Base-by-base conservation (phyloP, 2,113 vertebrate genomes). In the Crotalus viridis region DNA sequence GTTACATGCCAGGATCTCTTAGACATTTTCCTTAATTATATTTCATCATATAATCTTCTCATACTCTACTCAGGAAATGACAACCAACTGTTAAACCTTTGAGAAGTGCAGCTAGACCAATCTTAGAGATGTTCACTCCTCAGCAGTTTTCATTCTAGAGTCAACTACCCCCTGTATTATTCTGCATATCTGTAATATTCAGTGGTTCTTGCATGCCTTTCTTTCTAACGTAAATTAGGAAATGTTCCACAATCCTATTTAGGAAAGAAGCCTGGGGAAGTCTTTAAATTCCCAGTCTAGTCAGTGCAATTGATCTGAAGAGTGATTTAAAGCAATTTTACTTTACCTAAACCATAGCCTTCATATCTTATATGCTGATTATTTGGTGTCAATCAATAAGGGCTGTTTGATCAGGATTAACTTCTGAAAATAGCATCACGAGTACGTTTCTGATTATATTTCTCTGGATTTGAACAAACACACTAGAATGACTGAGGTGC, bases 391-490 rank as follows among this genome's bases (percentile, higher is more conserved):
- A 0, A 6, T 0, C 86, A 7, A 19, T 90, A 87, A 0, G 1
- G 91, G 93, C 94, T 57, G 6, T 55, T 0, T 0, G 92, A 91
- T 87, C 93, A 15, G 86, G 93, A 39, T 0, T 0, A 88, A 17
- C 64, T 86, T 94, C 92, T 0, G 43, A 93, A 96, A 93, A 54
- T 89, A 13, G 93, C 94, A 96, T 94, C 96, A 94, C 15, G 96
- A 95, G 91, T 0, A 55, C 91, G 91, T 95, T 95, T 33, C 93
- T 95, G 94, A 89, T 93, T 94, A 19, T 56, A 93, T 94, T 97
- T 95, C 95, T 90, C 94, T 93, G 17, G 51, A 94, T 96, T 96
- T 96, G 96, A 96, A 96, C 95, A 97, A 97, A 96, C 95, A 96
- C 94, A 93, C 94, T 94, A 92, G 1, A 0, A 95, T 96, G 93